These are phyloP conservation scores for Sander lucioperca DNA, from an alignment of 2,113 vertebrate genomes.

Conservation along the genomic window DNA sequence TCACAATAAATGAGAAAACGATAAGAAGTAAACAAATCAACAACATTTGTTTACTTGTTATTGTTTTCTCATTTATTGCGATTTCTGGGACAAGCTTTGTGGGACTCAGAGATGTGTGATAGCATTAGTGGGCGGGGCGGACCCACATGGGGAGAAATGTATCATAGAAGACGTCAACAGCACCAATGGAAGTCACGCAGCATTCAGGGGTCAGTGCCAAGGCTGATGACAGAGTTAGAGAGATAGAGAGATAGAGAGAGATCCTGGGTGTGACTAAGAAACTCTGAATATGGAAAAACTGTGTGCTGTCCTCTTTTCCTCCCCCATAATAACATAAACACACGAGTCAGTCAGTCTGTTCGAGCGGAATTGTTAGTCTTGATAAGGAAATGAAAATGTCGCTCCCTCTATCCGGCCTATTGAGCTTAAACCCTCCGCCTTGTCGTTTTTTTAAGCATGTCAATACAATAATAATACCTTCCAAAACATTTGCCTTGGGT, in stretches of 20 bases:
- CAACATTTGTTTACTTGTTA: neutral
- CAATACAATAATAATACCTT: conserved; percentile 71
- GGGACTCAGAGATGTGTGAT: conserved; percentile 39
- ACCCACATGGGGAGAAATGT: conserved; percentile 60
- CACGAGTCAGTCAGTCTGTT: conserved; percentile 48
- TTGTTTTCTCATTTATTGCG: neutral
- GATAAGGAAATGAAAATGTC: conserved; percentile 57
- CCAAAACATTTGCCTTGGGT: conserved; percentile 79
- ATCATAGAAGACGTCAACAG: conserved; percentile 69
- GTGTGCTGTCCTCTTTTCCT: conserved; percentile 49
- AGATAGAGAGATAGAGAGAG: conserved; percentile 49
- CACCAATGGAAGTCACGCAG: conserved; percentile 70
- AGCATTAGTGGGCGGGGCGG: conserved; percentile 42
- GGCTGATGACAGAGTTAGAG: conserved; percentile 60
- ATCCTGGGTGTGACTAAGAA: conserved; percentile 75
- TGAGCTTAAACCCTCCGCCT: conserved; percentile 13
- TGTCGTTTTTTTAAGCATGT: conserved; percentile 32
- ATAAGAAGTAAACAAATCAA: neutral
- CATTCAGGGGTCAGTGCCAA: conserved; percentile 73
- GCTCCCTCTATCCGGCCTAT: neutral
- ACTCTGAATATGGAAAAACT: conserved; percentile 60
- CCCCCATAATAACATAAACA: conserved; percentile 70
- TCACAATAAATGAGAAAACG: neutral
- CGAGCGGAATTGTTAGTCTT: conserved; percentile 57
- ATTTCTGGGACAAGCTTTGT: conserved; percentile 9